Base-by-base conservation (phyloP, 2,888 invertebrate genomes). In the Parthenolecanium corni region DNA sequence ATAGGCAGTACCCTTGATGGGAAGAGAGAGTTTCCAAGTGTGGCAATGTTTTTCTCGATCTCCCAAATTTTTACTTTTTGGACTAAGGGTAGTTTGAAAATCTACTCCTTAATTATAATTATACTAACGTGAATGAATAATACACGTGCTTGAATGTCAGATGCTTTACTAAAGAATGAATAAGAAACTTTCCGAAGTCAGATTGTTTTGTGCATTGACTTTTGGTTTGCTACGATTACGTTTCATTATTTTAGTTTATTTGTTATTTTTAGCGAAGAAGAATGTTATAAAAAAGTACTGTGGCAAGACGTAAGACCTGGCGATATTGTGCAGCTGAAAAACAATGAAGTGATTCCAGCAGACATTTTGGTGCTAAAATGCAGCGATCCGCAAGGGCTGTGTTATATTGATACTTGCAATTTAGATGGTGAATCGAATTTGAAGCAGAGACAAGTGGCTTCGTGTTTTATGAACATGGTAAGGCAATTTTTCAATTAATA, bases 311-410 rank as follows among this genome's bases (percentile, higher is more conserved):
- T 97, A 62, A 80, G 85, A 66, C 94, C 94, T 36, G 96, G 96
- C 2, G 96, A 96, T 75, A 79, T 96, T 69, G 85, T 97, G 53
- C 95, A 95, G 76, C 78, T 97, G 70, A 92, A 93, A 51, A 94
- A 94, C 78, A 93, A 96, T 77, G 95, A 96, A 77, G 82, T 90
- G 62, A 90, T 97, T 67, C 96, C 96, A 36, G 96, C 97, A 0
- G 97, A 97, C 75, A 85, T 97, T 72, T 79, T 97, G 65, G 76
- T 97, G 64, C 78, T 96, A 66, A 82, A 86, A 70, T 88, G 91
- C 64, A 91, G 92, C 70, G 93, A 91, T 76, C 81, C 85, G 9
- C 81, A 86, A 12, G 66, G 66, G 1, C 58, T 24, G 14, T 66
- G 66, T 40, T 63, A 51, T 11, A 56, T 65, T 20, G 66, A 64